These are phyloP conservation scores for Xiphias gladius DNA, from an alignment of 2,113 vertebrate species.

Conservation along the genomic window DNA sequence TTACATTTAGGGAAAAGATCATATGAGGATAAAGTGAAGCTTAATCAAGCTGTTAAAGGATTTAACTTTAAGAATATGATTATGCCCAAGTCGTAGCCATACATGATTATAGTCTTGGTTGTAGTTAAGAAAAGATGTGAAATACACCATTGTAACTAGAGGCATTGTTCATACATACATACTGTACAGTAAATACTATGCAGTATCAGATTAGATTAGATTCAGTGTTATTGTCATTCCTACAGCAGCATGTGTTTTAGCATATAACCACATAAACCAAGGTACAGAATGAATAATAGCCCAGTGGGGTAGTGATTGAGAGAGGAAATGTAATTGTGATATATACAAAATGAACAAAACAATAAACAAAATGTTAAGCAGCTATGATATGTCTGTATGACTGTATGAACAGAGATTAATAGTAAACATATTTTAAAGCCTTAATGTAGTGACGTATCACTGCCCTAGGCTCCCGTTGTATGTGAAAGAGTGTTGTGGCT, in stretches of 20 bases:
- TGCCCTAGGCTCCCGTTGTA: slow-evolving; percentile 23
- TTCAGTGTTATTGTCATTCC: background rate
- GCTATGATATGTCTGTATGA: background rate
- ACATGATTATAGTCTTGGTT: background rate
- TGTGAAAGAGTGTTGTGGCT: slow-evolving; percentile 37
- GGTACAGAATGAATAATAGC: background rate
- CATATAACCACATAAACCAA: background rate
- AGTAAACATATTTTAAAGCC: no score
- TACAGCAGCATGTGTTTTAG: background rate
- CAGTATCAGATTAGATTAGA: background rate
- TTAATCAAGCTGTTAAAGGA: slow-evolving; percentile 29
- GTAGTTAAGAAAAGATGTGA: background rate
- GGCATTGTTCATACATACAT: background rate
- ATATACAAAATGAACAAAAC: background rate
- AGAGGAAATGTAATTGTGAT: background rate
- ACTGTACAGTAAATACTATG: background rate
- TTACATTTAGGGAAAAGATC: slow-evolving; percentile 21
- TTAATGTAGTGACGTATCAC: no score
- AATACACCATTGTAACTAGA: background rate
- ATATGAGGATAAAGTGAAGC: background rate
- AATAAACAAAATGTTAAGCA: background rate
- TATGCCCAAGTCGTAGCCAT: background rate
- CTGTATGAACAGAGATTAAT: background rate
- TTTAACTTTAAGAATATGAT: slow-evolving; percentile 22
- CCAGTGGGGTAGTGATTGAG: background rate